Base-by-base conservation (phyloP, 2,113 vertebrate species). In the Paramormyrops kingsleyae region DNA sequence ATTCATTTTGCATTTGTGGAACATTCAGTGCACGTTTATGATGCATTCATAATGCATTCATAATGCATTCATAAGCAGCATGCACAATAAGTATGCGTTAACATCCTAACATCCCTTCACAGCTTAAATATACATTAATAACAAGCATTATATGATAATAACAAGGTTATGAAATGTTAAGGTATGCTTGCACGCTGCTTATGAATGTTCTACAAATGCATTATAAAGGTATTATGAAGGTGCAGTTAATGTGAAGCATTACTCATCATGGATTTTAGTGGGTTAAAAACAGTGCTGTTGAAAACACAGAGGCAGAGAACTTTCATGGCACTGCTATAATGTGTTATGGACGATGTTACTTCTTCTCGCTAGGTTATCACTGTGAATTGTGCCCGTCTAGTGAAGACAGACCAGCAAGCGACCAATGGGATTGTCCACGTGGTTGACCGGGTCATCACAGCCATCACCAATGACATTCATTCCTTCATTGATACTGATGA, bases 391-490 rank as follows among this genome's bases (percentile, higher is more conserved):
- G 98, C 98, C n/a, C 96, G 99, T 84, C 95, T 99, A 66, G 91
- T 99, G 93, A 99, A 99, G 93, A 97, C 99, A 0, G 98, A 99
- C 94, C 98, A 99, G 89, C 97, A 99, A 0, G 97, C 99, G 21
- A 99, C 98, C 92, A 99, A 99, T 0, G 99, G 99, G 0, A 98
- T 99, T 39, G 99, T 99, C 6, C 99, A 99, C 0, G 97, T 99
- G 87, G 98, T 99, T 0, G 98, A 99, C 91, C 97, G 98, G 49
- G 99, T 99, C 94, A 99, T 99, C 7, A 97, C 97, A 9, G 98
- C 98, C 80, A 88, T 97, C 12, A 97, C 97, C 21, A 98, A 97
- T 94, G 96, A 93, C 88, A 96, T 99, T 56, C 94, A 97, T 91
- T 93, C 97, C 6, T 91, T 99, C 59, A 94, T 99, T 0, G 98